Conservation (phyloP, 2,888 invertebrate species). For the Seira musarum region DNA sequence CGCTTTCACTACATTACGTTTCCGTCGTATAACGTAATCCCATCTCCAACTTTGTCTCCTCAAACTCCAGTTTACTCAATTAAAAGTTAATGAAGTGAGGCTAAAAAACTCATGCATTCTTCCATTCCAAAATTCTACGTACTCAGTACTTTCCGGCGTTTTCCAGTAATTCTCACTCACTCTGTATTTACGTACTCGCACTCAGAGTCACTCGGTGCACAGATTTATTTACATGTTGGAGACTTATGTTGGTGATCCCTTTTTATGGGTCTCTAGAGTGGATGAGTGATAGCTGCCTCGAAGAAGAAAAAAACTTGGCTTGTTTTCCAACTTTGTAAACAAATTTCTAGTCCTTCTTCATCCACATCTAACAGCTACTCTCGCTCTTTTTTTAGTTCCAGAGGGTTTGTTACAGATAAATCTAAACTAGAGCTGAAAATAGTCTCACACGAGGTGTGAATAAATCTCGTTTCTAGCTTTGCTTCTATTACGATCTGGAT, state of each 20-base stretch:
- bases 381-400: neutral
- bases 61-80: constrained; percentile 8
- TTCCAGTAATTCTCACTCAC: neutral
- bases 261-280: constrained; percentile 45
- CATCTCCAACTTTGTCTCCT: too few relatives aligned
- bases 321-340: neutral
- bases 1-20: too few relatives aligned
- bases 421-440: neutral
- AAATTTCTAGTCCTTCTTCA: neutral
- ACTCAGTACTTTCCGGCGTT: neutral
- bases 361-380: too few relatives aligned
- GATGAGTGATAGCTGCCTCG: constrained; percentile 28
- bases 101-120: constrained; percentile 8
- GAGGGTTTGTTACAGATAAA: neutral
- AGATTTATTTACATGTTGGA: constrained; percentile 22
- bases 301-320: constrained; percentile 2
- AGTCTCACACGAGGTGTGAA: constrained; percentile 12
- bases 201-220: neutral
- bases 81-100: constrained; percentile 43
- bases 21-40: too few relatives aligned
- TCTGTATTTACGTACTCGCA: neutral
- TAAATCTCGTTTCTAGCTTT: constrained; percentile 19
- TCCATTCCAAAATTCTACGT: neutral
- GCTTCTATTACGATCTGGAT: too few relatives aligned
- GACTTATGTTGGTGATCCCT: constrained; percentile 15